Evolutionary conservation across 2,888 invertebrate genomes (phyloP), one percentile per base, ranked within the genome.

Genomic region (Brachypalpus laphriformis): DNA sequence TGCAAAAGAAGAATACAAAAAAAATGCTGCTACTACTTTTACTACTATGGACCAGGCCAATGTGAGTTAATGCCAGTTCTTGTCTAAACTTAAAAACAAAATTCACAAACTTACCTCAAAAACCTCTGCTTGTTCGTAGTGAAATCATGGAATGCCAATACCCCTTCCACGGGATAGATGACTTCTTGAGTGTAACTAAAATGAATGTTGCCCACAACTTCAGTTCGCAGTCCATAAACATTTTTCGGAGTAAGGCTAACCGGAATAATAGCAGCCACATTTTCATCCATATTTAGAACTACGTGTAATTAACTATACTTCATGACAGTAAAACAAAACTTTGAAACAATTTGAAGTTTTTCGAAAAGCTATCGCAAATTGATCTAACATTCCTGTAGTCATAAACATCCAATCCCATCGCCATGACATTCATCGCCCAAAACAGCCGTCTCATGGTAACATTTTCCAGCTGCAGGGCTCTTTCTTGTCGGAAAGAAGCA

Each of bases 131-230:
- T 94, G 89, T 95, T 94, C 88, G 94, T 94, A 6, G 94, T 93
- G 90, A 94, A 94, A 90, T 97, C 95, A 88, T 97, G 96, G 80
- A 97, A 93, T 0, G 95, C 94, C 59, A 97, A 92, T 0, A 95
- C 95, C 63, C 95, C 95, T 65, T 97, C 97, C 31, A 96, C 96
- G 0, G 96, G 96, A 91, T 97, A 97, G 59, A 97, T 93, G 42
- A 97, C 93, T 89, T 97, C 96, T 25, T 95, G 94, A 89, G 96
- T 96, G 18, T 94, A 93, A 71, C 96, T 92, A 88, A 94, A 96
- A 89, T 96, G 95, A 5, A 95, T 95, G 91, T 96, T 97, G 74
- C 95, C 95, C 87, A 93, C 93, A 80, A 94, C 90, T 87, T 91
- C 90, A 0, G 88, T 89, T 14, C 92, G 89, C 37, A 92, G 68